Evolutionary conservation across 2,113 vertebrate species (phyloP), one percentile per base, ranked within the genome.

Genomic region (Enhydra lutris): DNA sequence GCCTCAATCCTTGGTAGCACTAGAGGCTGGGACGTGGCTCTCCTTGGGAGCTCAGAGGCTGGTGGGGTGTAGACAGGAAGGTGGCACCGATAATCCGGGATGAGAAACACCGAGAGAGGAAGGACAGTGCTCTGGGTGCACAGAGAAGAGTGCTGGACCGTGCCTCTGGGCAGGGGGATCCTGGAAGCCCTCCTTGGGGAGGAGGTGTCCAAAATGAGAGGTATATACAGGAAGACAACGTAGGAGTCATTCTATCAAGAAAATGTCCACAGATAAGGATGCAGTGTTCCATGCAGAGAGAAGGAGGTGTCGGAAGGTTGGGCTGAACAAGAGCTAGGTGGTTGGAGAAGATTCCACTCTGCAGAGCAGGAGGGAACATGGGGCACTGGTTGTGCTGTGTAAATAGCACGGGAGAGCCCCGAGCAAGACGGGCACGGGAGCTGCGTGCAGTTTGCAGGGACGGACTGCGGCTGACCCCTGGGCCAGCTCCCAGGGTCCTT

Each of bases 331-430:
- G 45, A 14, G 50, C 31, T 20, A 6, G 1, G 2, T 85, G 31
- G 29, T 34, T 55, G 59, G n/a, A 15, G 36, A 57, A 81, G 52
- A 29, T 55, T 34, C 6, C 0, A 10, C 1, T 23, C 17, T 45
- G 23, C 4, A 2, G 23, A 82, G 69, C 50, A 15, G n/a, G 69
- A 15, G 0, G 1, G 9, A 42, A 4, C 13, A 0, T 34, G 10
- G n/a, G 26, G 5, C 39, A 29, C 21, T 8, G n/a, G 23, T 85
- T 45, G 15, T 9, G 2, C 7, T 7, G 6, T 73, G 6, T 6
- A 34, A 39, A 29, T 21, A 6, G 23, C 11, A 4, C n/a, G 67
- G 31, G n/a, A n/a, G 23, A 34, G 24, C 67, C 36, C 21, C 7
- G 11, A 3, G 61, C 21, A 50, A 82, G 36, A 14, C 6, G 4